Evolutionary conservation across 2,797 vertebrate species (phyloP).

Genomic region (Coccyzus lansbergi): DNA sequence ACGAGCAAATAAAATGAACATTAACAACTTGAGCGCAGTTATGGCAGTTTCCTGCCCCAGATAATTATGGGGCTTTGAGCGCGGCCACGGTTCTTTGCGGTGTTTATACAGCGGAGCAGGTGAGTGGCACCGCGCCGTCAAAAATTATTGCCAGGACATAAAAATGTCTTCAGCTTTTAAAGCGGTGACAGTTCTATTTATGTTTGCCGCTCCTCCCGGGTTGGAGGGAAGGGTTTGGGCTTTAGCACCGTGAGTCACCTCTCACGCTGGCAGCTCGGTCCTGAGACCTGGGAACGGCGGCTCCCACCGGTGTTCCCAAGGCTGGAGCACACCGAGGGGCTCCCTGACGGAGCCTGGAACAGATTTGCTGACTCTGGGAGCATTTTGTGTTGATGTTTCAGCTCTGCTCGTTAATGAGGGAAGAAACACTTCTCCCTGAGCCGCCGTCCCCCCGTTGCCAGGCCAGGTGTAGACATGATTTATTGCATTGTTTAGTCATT

Average conservation of each 20-base stretch:
- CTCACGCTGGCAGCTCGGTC: rapidly evolving
- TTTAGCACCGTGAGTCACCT: background rate
- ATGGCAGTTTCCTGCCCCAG: background rate
- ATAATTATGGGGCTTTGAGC: background rate
- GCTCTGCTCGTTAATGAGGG: conserved; percentile 35
- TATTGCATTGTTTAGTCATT: conserved; percentile 67
- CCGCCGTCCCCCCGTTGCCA: background rate
- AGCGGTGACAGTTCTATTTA: background rate
- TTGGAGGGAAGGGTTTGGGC: background rate
- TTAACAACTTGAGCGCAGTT: background rate
- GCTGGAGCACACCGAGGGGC: background rate
- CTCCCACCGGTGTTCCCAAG: rapidly evolving
- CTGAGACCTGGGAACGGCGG: background rate
- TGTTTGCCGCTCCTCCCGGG: background rate
- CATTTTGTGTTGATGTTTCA: background rate
- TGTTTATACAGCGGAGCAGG: background rate
- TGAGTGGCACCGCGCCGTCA: rapidly evolving
- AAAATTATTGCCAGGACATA: background rate
- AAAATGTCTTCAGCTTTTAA: background rate
- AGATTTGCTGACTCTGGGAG: conserved; percentile 58
- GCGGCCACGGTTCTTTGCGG: background rate
- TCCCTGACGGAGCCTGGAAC: background rate
- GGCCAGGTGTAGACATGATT: conserved; percentile 73
- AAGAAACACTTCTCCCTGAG: background rate
- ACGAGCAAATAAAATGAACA: background rate